Evolutionary conservation across 1,140 invertebrate species (phyloP), one percentile per base, ranked within the genome.

Genomic region (Brevipalpus yothersi): DNA sequence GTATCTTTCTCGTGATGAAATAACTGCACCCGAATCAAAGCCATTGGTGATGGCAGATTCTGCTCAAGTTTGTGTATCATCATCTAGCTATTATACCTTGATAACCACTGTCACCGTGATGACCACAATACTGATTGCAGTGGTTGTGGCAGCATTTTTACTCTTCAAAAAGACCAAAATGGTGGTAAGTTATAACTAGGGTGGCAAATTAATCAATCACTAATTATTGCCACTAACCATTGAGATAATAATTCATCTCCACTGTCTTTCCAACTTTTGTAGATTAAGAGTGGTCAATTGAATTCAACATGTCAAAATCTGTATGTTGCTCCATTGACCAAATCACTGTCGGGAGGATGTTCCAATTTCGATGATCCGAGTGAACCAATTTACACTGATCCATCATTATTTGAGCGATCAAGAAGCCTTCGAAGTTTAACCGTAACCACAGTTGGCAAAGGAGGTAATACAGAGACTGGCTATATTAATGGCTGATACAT

Each of bases 331-430:
- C 53, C 23, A 17, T 12, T 41, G 21, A 23, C n/a, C 1, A 17
- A n/a, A 41, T 58, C n/a, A 19, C 3, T 43, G 10, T 23, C 19
- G 17, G 40, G 41, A 17, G 40, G 19, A 31, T 53, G 21, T 43
- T 31, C 21, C 41, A 86, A 90, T 70, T 85, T 85, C 11, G 89
- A 85, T 66, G 87, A 90, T 17, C 53, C 53, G 4, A 55, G 53
- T 17, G 53, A 55, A 69, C 86, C 86, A 2, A 90, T 91, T 63
- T 91, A 90, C 69, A 90, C 86, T 0, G 86, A 90, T 72, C 86
- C 86, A 0, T 87, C 86, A 1, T 72, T 90, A 11, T 90, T 91
- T 67, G 86, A 91, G 72, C 76, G 84, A 66, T 80, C 83, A 53
- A 69, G 83, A 65, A 77, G 77, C 63, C 69, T 65, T 23, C 53